Evolutionary conservation across 92 coral and sea anemone species (phyloP), one percentile per base, ranked within the genome.

Genomic region (Desmophyllum pertusum): DNA sequence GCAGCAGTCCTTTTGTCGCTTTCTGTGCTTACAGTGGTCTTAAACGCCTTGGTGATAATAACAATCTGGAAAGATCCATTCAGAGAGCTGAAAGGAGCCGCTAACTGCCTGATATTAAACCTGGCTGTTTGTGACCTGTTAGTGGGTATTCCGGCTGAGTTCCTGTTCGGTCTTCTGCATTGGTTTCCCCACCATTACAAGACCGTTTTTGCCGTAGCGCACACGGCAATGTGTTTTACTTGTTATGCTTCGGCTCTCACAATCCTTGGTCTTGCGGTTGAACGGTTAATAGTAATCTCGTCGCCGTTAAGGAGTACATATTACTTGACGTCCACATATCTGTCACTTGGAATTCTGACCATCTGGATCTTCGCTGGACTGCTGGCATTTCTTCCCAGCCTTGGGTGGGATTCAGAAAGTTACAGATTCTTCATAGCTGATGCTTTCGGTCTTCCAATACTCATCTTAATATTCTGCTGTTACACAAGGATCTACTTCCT

Each of bases 31-130:
- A 75, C 79, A 17, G 79, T 50, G 35, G 29, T 8, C 30, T 25
- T 30, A 29, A 75, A 75, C 65, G 38, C 63, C 31, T 14, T 51
- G 29, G 79, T 75, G 39, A 36, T 75, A 21, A 6, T 75, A 23
- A 21, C 50, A 48, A 75, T 75, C 79, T 75, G 62, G 79, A 75
- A 75, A 37, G 79, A 75, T 52, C 79, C 79, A 35, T 50, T 31
- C 65, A 75, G 48, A n/a, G 64, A 75, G 6, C 79, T 75, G 6
- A 50, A 33, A 36, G 65, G 42, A 48, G 48, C 65, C 27, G 63
- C 66, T 6, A 33, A 75, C 79, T 75, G 1, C 63, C 64, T 75
- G 40, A 75, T 75, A 29, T 48, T 50, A 75, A 75, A 75, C 66
- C 64, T 75, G 13, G 79, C 79, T 2, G 52, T 75, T 19, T 39